These are phyloP conservation scores for Parthenolecanium corni DNA, from an alignment of 2,888 invertebrate species.

Conservation along the genomic window DNA sequence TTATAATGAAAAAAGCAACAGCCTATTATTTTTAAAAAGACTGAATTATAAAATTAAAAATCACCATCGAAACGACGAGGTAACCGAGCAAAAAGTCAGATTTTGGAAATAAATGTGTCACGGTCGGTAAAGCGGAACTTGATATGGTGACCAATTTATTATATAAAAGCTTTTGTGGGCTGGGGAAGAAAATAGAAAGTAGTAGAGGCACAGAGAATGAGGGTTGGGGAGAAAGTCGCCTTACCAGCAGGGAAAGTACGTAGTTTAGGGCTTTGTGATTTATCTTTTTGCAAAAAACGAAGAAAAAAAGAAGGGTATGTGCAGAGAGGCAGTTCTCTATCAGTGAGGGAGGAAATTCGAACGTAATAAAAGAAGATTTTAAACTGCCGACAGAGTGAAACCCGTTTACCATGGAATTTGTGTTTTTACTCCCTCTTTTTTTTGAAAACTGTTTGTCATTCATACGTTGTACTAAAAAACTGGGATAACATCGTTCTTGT, in stretches of 20 bases:
- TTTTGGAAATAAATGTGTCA: slow-evolving; percentile 27
- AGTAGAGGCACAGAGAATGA: neutral
- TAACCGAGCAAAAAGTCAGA: slow-evolving; percentile 14
- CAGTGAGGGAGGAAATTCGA: slow-evolving; percentile 10
- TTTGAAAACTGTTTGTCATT: slow-evolving; percentile 17
- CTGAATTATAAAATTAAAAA: too few species aligned
- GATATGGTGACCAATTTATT: slow-evolving; percentile 28
- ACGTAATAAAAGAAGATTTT: slow-evolving; percentile 23
- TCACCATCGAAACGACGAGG: too few species aligned
- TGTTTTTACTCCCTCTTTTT: neutral
- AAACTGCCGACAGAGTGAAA: slow-evolving; percentile 20
- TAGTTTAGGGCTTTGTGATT: slow-evolving; percentile 15
- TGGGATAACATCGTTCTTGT: too few species aligned
- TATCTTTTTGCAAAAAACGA: neutral
- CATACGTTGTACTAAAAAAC: slow-evolving; percentile 3
- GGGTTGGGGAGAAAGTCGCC: neutral
- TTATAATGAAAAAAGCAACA: too few species aligned
- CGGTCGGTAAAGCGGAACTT: slow-evolving; percentile 27
- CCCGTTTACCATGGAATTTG: slow-evolving; percentile 16
- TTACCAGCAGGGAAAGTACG: slow-evolving; percentile 8
- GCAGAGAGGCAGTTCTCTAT: slow-evolving; percentile 16
- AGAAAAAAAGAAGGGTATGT: neutral
- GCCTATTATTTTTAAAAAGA: too few species aligned
- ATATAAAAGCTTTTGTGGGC: slow-evolving; percentile 3
- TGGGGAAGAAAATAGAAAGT: neutral